These are phyloP conservation scores for Epirrita christyi DNA, from an alignment of 2,888 invertebrate genomes.

Conservation along the genomic window DNA sequence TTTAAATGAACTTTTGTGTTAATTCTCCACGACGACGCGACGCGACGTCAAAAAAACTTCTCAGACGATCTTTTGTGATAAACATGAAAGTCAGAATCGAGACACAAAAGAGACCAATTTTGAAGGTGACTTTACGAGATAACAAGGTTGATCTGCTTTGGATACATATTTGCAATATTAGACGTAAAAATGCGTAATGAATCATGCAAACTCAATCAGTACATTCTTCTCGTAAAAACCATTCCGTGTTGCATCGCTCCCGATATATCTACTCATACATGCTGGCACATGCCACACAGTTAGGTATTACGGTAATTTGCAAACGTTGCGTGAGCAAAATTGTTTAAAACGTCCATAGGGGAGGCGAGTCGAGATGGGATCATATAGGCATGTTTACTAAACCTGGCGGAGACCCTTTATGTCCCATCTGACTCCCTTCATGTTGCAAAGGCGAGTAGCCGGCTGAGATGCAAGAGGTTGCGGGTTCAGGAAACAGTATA, in stretches of 20 bases:
- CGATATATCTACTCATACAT: constrained; percentile 45
- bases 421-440: too few species aligned
- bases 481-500: too few species aligned
- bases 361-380: constrained; percentile 5
- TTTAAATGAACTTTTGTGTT: too few species aligned
- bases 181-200: constrained; percentile 5
- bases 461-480: too few species aligned
- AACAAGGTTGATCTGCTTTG: constrained; percentile 10
- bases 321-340: constrained; percentile 58
- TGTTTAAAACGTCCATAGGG: constrained; percentile 49
- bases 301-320: constrained; percentile 64
- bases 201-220: constrained; percentile 42
- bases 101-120: constrained; percentile 4
- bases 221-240: constrained; percentile 43
- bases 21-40: too few species aligned
- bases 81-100: too few species aligned
- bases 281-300: constrained; percentile 66
- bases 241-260: constrained; percentile 46
- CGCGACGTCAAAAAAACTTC: too few species aligned
- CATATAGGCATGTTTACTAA: not conserved
- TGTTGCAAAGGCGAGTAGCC: too few species aligned
- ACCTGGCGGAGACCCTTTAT: not conserved
- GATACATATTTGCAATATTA: not conserved
- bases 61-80: too few species aligned
- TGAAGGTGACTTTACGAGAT: constrained; percentile 11